These are phyloP conservation scores for Acanthochromis polyacanthus DNA, from an alignment of 2,113 vertebrate species.

Conservation along the genomic window DNA sequence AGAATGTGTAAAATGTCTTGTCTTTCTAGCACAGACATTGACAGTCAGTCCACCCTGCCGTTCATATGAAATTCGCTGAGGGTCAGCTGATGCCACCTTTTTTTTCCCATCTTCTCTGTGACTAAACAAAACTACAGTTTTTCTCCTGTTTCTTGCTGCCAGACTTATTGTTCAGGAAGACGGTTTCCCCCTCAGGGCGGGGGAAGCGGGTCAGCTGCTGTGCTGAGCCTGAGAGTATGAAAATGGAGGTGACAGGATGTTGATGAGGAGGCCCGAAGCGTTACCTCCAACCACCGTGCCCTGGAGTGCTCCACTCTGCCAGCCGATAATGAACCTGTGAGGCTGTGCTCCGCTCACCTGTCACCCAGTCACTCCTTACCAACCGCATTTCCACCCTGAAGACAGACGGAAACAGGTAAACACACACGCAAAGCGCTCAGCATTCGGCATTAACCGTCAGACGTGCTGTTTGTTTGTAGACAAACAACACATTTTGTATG, in stretches of 20 bases:
- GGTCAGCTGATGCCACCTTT: slow-evolving; percentile 22
- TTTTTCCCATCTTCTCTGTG: slow-evolving; percentile 26
- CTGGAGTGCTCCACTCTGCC: slow-evolving; percentile 59
- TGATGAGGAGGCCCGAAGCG: slow-evolving; percentile 72
- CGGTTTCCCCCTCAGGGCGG: slow-evolving; percentile 9
- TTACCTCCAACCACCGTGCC: slow-evolving; percentile 64
- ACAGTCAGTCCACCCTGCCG: neutral
- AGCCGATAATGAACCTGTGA: slow-evolving; percentile 71
- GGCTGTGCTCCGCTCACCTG: slow-evolving; percentile 55
- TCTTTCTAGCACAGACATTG: slow-evolving; percentile 1
- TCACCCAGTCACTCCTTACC: slow-evolving; percentile 60
- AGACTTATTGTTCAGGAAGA: slow-evolving; percentile 57
- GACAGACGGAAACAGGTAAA: slow-evolving; percentile 20
- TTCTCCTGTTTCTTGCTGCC: slow-evolving; percentile 25
- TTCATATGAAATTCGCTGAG: slow-evolving; percentile 17
- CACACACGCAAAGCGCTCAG: slow-evolving; percentile 10
- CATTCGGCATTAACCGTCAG: slow-evolving; percentile 32
- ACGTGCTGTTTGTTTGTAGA: slow-evolving; percentile 40
- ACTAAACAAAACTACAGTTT: slow-evolving; percentile 36
- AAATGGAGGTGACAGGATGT: slow-evolving; percentile 75
- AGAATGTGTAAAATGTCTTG: neutral
- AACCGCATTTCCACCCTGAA: slow-evolving; percentile 12
- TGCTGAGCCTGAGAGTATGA: slow-evolving; percentile 51
- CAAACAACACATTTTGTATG: slow-evolving; percentile 30
- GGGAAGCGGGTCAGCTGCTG: slow-evolving; percentile 40